These are phyloP conservation scores for Microvelia longipes DNA, from an alignment of 1,140 invertebrate genomes.

Conservation along the genomic window DNA sequence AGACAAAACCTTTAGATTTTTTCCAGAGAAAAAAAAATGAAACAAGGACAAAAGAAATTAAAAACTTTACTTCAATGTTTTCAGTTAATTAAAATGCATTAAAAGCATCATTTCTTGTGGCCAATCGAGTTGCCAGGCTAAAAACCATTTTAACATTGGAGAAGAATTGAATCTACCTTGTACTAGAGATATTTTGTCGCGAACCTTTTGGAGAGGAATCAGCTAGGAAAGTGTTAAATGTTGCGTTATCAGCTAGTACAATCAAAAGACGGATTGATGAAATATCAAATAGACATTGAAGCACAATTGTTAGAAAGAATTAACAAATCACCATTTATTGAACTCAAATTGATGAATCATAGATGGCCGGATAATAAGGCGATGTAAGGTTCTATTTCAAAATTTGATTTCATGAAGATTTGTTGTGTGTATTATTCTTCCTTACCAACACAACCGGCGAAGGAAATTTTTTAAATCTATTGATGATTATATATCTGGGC, in stretches of 20 bases:
- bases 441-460: too few relatives aligned
- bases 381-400: neutral
- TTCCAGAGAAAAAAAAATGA: neutral
- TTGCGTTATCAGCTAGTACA: neutral
- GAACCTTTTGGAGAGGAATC: neutral
- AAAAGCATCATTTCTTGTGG: neutral
- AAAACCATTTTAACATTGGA: neutral
- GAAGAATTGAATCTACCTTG: neutral
- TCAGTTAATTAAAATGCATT: neutral
- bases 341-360: neutral
- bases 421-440: neutral
- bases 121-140: neutral
- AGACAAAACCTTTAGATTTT: neutral
- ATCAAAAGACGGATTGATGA: neutral
- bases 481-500: neutral
- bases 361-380: neutral
- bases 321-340: neutral
- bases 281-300: neutral
- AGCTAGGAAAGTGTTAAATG: neutral
- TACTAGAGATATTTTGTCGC: neutral
- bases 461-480: neutral
- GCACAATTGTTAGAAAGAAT: neutral
- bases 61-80: neutral
- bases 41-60: neutral
- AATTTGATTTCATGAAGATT: neutral